phyloP scores from a whole-genome alignment of 2,888 invertebrate species.

The Tridacna gigas region DNA sequence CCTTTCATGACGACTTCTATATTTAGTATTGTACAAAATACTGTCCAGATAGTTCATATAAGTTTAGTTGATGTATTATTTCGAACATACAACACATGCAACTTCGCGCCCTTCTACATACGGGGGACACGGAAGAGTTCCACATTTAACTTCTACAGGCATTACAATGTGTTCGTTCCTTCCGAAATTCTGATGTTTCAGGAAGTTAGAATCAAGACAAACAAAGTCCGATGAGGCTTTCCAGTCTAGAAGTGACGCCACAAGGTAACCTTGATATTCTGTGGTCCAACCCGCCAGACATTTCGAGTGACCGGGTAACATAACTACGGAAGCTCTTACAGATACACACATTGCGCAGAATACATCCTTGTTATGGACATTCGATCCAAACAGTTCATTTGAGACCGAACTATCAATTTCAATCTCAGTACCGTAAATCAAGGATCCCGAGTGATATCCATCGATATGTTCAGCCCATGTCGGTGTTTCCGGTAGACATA shows the following conservation, averaged over 20 bases:
- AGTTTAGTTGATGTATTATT: slow-evolving; percentile 16
- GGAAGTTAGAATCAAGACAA: slow-evolving; percentile 32
- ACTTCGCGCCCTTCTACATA: slow-evolving; percentile 36
- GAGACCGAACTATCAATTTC: slow-evolving; percentile 22
- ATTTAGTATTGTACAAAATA: no score
- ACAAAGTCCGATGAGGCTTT: slow-evolving; percentile 28
- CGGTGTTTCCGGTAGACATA: slow-evolving; percentile 35
- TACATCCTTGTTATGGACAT: slow-evolving; percentile 26
- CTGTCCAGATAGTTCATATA: not conserved
- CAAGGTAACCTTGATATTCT: slow-evolving; percentile 34
- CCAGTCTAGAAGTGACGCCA: slow-evolving; percentile 21
- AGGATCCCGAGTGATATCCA: slow-evolving; percentile 15
- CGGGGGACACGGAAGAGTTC: slow-evolving; percentile 23
- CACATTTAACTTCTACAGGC: slow-evolving; percentile 35
- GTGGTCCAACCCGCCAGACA: slow-evolving; percentile 45
- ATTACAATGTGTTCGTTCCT: slow-evolving; percentile 29
- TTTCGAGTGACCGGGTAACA: slow-evolving; percentile 36
- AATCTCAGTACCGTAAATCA: slow-evolving; percentile 40
- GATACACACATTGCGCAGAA: slow-evolving; percentile 39
- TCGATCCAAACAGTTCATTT: slow-evolving; percentile 12
- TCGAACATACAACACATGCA: slow-evolving; percentile 49
- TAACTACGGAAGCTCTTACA: slow-evolving; percentile 11
- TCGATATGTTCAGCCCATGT: slow-evolving; percentile 34
- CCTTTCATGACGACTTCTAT: no score
- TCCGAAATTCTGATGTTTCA: slow-evolving; percentile 13